Base-by-base conservation (phyloP, 2,888 invertebrate species). In the Crossocerus cetratus region DNA sequence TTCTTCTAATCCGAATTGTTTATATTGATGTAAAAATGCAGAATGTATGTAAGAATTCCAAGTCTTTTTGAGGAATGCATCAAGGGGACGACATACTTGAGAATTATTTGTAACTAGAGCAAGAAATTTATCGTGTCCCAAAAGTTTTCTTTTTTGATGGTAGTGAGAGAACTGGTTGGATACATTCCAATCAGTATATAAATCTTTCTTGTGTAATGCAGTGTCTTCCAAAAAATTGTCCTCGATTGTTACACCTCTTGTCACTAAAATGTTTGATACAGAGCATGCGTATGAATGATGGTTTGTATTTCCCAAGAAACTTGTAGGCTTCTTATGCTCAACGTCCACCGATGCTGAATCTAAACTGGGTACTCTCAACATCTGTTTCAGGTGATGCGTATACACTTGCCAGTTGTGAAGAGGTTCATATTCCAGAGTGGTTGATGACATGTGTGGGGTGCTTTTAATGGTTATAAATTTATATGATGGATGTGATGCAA, bases 1-100 rank as follows among this genome's bases (percentile, higher is more conserved):
- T 53, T 92, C 91, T 72, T 90, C 90, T 45, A 92, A 82, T 44
- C 90, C 91, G 82, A 88, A 91, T 72, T 91, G 90, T 74, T 88
- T 89, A 80, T 92, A 93, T 70, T 92, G 92, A 86, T 93, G 92
- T 45, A 92, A 81, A 84, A 91, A 92, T 8, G 92, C 92, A 43
- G 90, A 89, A 82, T 91, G 88, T 2, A 88, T 86, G 81, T 91
- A 92, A 66, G 91, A 86, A 65, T 86, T 90, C 92, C 91, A 92
- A 2, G 92, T 91, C 78, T 91, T 91, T 5, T 87, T 87, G 22
- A 91, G 82, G 42, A 91, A 85, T 1, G 56, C 64, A 67, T 92
- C 88, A 21, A 93, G 77, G 3, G 90, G 84, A 22, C 83, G 73
- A 75, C 87, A 84, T 64, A 91, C 85, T 63, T 86, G 86, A 49